Percentiles rank a stretch among this genome's conserved stretches.
phyloP scores from a whole-genome alignment of 2,797 vertebrate genomes.

The Hephaestus fuliginosus region DNA sequence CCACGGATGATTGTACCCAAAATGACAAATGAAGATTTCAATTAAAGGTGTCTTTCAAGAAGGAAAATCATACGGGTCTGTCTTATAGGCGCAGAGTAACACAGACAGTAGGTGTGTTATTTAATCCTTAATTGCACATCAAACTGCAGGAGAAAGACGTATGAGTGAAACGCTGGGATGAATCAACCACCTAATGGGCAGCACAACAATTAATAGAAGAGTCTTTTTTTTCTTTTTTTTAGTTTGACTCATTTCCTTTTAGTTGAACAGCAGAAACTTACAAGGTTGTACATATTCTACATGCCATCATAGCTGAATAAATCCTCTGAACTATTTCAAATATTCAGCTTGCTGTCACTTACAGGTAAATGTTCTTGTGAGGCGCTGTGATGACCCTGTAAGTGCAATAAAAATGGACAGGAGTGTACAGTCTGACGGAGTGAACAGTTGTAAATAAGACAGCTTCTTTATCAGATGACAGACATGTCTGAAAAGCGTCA shows the following conservation, averaged over 20 bases:
- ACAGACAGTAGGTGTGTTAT: constrained; percentile 55
- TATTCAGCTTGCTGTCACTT: constrained; percentile 20
- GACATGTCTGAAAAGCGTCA: constrained; percentile 24
- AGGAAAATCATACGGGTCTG: constrained; percentile 64
- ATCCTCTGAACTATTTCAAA: constrained; percentile 11
- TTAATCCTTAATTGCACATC: constrained; percentile 57
- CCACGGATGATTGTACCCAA: constrained; percentile 61
- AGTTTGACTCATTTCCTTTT: constrained; percentile 20
- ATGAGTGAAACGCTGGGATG: constrained; percentile 47
- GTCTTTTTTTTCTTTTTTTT: background rate
- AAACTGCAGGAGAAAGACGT: constrained; percentile 50
- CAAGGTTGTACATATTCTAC: background rate
- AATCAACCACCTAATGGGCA: constrained; percentile 67
- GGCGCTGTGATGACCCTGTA: background rate
- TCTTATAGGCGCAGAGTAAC: constrained; percentile 46
- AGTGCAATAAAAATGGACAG: constrained; percentile 37
- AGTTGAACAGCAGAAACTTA: background rate
- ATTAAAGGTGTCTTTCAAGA: constrained; percentile 81
- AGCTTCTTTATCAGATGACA: constrained; percentile 38
- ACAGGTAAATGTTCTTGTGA: constrained; percentile 2
- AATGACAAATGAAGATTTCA: constrained; percentile 81
- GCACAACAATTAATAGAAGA: constrained; percentile 35
- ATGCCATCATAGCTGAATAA: background rate
- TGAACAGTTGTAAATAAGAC: constrained; percentile 21
- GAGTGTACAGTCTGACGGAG: constrained; percentile 1